Conservation (phyloP, 2,113 vertebrate genomes). For the Sapajus apella region DNA sequence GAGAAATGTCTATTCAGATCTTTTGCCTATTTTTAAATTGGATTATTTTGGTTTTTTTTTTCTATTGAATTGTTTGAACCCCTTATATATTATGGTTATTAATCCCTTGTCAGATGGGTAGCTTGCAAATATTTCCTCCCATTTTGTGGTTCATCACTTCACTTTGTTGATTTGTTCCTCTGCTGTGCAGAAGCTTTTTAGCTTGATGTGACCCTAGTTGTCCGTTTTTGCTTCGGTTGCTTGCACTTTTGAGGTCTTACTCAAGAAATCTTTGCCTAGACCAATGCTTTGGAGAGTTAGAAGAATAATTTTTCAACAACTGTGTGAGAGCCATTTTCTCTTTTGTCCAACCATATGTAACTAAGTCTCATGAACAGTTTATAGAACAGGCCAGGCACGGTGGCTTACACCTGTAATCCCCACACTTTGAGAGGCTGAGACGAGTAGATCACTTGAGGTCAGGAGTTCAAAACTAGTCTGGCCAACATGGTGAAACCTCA, state of each 20-base stretch:
- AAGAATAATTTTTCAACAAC: background rate
- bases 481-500: too few species aligned
- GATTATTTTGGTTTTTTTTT: background rate
- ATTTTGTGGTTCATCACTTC: background rate
- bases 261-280: background rate
- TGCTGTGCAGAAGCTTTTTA: background rate
- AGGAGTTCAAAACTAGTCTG: too few species aligned
- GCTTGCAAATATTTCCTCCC: background rate
- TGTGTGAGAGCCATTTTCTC: background rate
- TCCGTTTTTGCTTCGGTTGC: background rate
- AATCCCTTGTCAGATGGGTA: background rate
- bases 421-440: too few species aligned
- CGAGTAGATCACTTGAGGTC: too few species aligned
- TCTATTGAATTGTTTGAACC: background rate
- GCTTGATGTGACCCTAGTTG: background rate
- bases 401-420: too few species aligned
- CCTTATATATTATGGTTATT: background rate
- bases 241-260: background rate
- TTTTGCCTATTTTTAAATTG: background rate
- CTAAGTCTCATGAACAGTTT: background rate
- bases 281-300: background rate
- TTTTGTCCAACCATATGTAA: background rate
- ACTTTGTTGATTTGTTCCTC: background rate
- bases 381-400: background rate
- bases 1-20: background rate